Conservation (phyloP, 2,113 vertebrate species). For the Dipodomys stephensi region DNA sequence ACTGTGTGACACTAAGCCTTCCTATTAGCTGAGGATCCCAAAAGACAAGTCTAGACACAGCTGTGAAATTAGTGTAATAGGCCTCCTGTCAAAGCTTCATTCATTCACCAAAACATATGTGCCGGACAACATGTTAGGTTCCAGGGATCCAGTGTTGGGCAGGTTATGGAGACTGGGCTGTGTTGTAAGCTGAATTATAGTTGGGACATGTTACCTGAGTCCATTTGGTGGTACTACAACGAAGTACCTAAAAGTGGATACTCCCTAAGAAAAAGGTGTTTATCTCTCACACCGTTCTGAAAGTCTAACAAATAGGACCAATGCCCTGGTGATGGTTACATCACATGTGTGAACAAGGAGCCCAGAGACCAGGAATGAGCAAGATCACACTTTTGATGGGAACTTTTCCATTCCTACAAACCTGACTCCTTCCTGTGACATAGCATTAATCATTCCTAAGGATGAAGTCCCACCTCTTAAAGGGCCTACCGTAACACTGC, state of each 20-base stretch:
- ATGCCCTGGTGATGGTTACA: background rate
- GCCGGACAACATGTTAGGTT: accelerated
- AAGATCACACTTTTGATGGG: too few relatives aligned
- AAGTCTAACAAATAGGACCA: background rate
- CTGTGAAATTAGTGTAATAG: background rate
- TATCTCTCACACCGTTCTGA: background rate
- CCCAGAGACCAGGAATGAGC: background rate
- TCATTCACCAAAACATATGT: background rate
- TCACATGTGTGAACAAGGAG: background rate
- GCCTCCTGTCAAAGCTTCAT: background rate
- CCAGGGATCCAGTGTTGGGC: background rate
- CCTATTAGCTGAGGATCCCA: background rate
- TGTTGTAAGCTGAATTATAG: background rate
- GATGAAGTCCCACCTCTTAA: background rate
- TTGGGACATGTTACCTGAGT: background rate
- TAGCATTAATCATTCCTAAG: background rate
- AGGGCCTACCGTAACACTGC: background rate
- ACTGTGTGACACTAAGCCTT: too few relatives aligned
- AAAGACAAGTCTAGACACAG: background rate
- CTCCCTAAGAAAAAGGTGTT: background rate
- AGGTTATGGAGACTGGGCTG: background rate
- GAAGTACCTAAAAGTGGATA: background rate
- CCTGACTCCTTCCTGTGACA: background rate
- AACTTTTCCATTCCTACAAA: background rate
- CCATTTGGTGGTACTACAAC: background rate